These are phyloP conservation scores for Leucozona laternaria DNA, from an alignment of 2,888 invertebrate species.

Conservation along the genomic window DNA sequence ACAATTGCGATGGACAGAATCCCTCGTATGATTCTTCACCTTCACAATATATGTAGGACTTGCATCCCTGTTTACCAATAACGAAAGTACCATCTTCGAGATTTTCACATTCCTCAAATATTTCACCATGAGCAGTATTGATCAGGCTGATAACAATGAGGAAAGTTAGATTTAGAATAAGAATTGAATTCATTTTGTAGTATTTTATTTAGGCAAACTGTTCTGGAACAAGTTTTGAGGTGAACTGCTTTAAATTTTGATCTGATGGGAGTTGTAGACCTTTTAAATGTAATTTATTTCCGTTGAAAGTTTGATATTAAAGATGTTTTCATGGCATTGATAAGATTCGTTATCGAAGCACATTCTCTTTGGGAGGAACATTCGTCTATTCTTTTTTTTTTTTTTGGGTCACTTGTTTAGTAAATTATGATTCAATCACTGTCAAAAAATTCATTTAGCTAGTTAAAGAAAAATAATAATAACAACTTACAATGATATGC, in stretches of 20 bases:
- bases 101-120: constrained; percentile 38
- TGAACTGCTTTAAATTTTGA: constrained; percentile 32
- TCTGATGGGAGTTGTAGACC: neutral
- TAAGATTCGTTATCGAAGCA: constrained; percentile 16
- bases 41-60: constrained; percentile 79
- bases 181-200: constrained; percentile 5
- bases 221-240: constrained; percentile 21
- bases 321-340: constrained; percentile 12
- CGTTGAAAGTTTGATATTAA: neutral
- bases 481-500: too few species aligned
- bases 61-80: constrained; percentile 77
- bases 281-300: constrained; percentile 6
- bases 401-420: constrained; percentile 18
- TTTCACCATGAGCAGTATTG: neutral
- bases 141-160: neutral
- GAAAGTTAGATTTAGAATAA: neutral
- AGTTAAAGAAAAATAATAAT: neutral
- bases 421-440: constrained; percentile 3
- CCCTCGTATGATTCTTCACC: constrained; percentile 80
- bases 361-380: neutral
- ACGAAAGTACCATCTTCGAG: constrained; percentile 38
- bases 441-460: neutral
- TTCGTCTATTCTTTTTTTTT: neutral
- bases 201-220: constrained; percentile 2
- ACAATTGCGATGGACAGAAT: constrained; percentile 60